phyloP scores from a whole-genome alignment of 2,113 vertebrate species.

The Channa argus region DNA sequence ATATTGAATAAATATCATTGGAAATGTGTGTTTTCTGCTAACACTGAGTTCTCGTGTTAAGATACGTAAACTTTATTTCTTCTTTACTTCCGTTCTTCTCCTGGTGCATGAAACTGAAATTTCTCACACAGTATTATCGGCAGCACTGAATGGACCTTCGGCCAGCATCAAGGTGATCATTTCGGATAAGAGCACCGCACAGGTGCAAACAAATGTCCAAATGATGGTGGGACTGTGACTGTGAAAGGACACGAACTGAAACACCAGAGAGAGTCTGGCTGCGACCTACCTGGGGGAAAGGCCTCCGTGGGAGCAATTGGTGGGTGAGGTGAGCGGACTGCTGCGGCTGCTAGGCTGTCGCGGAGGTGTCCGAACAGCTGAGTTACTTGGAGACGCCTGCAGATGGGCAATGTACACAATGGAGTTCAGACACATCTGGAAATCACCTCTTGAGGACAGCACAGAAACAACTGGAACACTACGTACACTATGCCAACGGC shows the following conservation, averaged over 20 bases:
- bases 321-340: constrained; percentile 93
- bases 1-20: too few relatives aligned
- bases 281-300: constrained; percentile 73
- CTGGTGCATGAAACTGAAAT: too few relatives aligned
- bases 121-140: too few relatives aligned
- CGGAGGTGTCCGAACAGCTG: constrained; percentile 85
- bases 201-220: background rate
- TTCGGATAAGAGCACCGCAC: background rate
- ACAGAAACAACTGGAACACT: background rate
- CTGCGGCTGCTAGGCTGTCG: constrained; percentile 89
- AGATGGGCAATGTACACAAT: background rate
- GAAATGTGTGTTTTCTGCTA: too few relatives aligned
- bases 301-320: constrained; percentile 86
- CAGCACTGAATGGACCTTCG: too few relatives aligned
- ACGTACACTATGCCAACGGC: too few relatives aligned
- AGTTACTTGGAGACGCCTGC: constrained; percentile 88
- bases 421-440: background rate
- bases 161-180: too few relatives aligned
- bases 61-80: too few relatives aligned
- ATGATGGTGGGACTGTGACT: constrained; percentile 5
- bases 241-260: too few relatives aligned
- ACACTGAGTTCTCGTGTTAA: too few relatives aligned
- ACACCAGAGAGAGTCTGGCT: too few relatives aligned
- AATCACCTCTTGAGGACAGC: background rate
- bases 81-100: too few relatives aligned